Evolutionary conservation across 92 coral and sea anemone species (phyloP), one percentile per base, ranked within the genome.

Genomic region (Palythoa grandiflora): DNA sequence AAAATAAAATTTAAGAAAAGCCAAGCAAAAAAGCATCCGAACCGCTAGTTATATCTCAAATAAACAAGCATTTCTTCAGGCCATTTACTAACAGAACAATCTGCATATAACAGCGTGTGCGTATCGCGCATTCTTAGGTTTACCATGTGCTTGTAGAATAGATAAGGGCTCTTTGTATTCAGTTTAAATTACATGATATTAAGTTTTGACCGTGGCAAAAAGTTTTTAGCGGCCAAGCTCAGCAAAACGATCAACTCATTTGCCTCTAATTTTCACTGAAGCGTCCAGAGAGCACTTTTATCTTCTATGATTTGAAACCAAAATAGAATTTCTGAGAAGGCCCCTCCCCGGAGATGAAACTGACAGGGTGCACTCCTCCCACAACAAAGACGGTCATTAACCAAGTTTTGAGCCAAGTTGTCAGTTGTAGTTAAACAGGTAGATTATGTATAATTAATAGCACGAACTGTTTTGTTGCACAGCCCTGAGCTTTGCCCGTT

Each of bases 401-500:
- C 61, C 13, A 81, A 13, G 75, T 66, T 65, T 10, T 68, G 75
- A 68, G 51, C 54, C 16, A 60, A 4, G 72, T 40, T 38, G 71
- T 40, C 73, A 79, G 85, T 19, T 80, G 85, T 37, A 66, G 86
- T 81, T 68, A 38, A 66, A 66, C 86, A 81, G 60, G 61, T 63
- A 81, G 74, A 35, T 38, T 47, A 66, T 81, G 86, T 81, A 81
- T 81, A 81, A 81, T 81, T 81, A 65, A 81, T 81, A 12, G 65
- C 86, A 81, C 86, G 86, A 80, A 81, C 76, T 3, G 39, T 70
- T 47, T 38, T 7, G 28, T 9, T 28, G 10, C 39, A 48, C 60
- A 44, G 47, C 20, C 4, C 48, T 15, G 70, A 63, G 9, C 70
- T 61, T 8, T 79, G 5, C n/a, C 13, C 17, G 28, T 44, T 38